Conservation (phyloP, 2,113 vertebrate species). For the Ophthalmotilapia sp. region DNA sequence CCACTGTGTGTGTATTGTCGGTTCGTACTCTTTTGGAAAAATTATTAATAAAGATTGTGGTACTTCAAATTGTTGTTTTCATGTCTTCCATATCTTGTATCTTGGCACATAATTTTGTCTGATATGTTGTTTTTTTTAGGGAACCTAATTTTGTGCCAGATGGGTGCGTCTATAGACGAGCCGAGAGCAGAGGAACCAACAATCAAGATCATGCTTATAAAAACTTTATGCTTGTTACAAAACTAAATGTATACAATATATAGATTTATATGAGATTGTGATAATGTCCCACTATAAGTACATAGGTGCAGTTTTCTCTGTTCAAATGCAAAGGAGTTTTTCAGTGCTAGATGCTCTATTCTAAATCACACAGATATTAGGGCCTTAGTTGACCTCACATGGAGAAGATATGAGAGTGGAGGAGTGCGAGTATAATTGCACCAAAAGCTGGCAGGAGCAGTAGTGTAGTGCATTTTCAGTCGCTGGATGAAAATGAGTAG, state of each 20-base stretch:
- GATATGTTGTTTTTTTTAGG: not conserved
- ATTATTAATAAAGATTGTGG: not conserved
- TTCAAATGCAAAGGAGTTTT: not conserved
- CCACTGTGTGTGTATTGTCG: not conserved
- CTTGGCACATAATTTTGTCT: not conserved
- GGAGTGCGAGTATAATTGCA: slow-evolving; percentile 25
- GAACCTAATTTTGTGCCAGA: not conserved
- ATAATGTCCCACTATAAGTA: not conserved
- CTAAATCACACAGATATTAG: slow-evolving; percentile 29
- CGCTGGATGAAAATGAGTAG: slow-evolving; percentile 43
- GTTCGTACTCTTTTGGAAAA: not conserved
- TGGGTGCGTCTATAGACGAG: not conserved
- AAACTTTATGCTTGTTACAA: not conserved
- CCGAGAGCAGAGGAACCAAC: not conserved
- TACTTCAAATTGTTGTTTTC: not conserved
- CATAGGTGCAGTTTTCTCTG: not conserved
- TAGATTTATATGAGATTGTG: not conserved
- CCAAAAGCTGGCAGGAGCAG: slow-evolving; percentile 18
- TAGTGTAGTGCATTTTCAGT: slow-evolving; percentile 31
- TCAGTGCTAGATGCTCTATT: not conserved
- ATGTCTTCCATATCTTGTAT: not conserved
- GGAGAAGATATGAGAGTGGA: slow-evolving; percentile 26
- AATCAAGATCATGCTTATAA: not conserved
- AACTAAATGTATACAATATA: not conserved
- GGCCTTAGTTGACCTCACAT: slow-evolving; percentile 16